These are phyloP conservation scores for Drosophila crucigera DNA, from an alignment of 2,888 invertebrate genomes.

Conservation along the genomic window DNA sequence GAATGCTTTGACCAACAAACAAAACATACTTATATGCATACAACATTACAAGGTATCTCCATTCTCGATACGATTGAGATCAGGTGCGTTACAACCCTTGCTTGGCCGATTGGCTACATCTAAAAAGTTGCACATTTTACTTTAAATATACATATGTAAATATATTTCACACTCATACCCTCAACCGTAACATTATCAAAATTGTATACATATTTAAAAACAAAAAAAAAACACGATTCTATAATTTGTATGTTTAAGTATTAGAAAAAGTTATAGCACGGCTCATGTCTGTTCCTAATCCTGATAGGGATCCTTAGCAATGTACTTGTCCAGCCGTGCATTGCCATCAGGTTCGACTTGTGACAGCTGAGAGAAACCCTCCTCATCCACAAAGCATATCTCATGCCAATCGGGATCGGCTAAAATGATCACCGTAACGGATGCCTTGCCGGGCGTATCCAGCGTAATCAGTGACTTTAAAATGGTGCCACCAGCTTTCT, in stretches of 20 bases:
- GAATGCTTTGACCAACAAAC: constrained; percentile 1
- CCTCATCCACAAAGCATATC: constrained; percentile 99
- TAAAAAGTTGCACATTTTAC: not conserved
- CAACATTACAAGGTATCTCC: not conserved
- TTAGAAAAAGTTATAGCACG: not conserved
- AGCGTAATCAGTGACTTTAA: constrained; percentile 95
- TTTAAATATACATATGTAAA: not conserved
- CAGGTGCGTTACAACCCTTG: not conserved
- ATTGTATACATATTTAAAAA: not conserved
- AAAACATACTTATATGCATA: not conserved
- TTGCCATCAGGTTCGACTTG: constrained; percentile 94
- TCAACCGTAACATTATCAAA: not conserved
- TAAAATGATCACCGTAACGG: constrained; percentile 97
- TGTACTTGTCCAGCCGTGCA: constrained; percentile 91
- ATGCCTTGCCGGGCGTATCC: constrained; percentile 98
- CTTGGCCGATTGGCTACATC: not conserved
- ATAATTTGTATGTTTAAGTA: not conserved
- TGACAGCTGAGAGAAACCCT: constrained; percentile 95
- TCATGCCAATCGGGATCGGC: constrained; percentile 99
- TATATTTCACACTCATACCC: constrained; percentile 10
- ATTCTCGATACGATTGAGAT: not conserved
- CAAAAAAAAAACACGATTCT: not conserved
- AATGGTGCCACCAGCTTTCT: constrained; percentile 90
- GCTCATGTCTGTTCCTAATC: constrained; percentile 47
- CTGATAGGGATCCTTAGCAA: constrained; percentile 86